Base-by-base conservation (phyloP, 2,888 invertebrate genomes). In the Lasius fuliginosus region DNA sequence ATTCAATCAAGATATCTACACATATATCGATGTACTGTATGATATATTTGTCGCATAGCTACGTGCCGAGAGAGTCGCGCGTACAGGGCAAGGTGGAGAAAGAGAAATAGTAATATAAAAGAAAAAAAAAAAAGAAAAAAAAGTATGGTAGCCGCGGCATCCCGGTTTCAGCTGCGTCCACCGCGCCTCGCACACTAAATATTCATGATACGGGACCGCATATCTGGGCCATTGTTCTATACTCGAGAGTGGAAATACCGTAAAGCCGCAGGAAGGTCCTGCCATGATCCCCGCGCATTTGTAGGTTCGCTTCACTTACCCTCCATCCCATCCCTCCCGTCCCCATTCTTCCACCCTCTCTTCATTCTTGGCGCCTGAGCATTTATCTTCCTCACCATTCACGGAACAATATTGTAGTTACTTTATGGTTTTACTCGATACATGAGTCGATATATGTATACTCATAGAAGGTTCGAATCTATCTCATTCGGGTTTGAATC, bases 181-280 rank as follows among this genome's bases (percentile, higher is more conserved):
- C 74, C 83, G 71, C 77, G 82, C 75, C 87, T 88, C 87, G 81
- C 84, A 85, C 87, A 88, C 89, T 92, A 92, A 92, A 92, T 92
- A 92, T 92, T 92, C 92, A 92, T 92, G 92, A 91, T 91, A 91
- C 91, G 87, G 82, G 88, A 88, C 88, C 88, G 90, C 91, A 86
- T 92, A 91, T 92, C 91, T 92, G 81, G 90, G 88, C 89, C 89
- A 92, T 92, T 92, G 91, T 92, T 90, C 88, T 86, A 89, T 85
- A 82, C 86, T 88, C 81, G 83, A 67, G 73, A 73, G 79, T 86
- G 88, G 87, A 90, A 91, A 89, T 89, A 90, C 87, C 82, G 82
- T 79, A 71, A 84, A 85, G 83, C 83, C 86, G 77, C 77, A 68
- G 74, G 67, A 84, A 85, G 82, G 68, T 85, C 84, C 71, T 62